phyloP scores from a whole-genome alignment of 2,113 vertebrate genomes.

The Oriolus oriolus region DNA sequence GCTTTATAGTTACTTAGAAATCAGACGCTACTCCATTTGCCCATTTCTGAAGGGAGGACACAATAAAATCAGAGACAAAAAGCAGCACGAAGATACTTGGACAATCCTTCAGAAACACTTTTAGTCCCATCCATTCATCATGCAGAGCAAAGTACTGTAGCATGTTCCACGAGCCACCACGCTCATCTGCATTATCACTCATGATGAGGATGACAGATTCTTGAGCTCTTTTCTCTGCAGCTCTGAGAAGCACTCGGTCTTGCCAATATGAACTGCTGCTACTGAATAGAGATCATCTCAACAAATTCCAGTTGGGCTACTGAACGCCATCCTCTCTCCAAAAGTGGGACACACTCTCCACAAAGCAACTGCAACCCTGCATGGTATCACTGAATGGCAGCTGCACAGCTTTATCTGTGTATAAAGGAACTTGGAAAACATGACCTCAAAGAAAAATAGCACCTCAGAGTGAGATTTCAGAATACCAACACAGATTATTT shows the following conservation, averaged over 20 bases:
- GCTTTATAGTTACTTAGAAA: background rate
- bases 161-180: background rate
- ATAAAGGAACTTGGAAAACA: background rate
- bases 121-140: background rate
- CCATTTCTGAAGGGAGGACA: background rate
- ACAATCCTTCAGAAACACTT: background rate
- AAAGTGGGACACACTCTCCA: background rate
- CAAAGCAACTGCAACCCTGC: background rate
- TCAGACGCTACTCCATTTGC: accelerated
- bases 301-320: background rate
- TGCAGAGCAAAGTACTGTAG: background rate
- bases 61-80: background rate
- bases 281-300: background rate
- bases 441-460: background rate
- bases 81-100: background rate
- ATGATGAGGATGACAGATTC: too few relatives aligned
- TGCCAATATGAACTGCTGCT: background rate
- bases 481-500: background rate
- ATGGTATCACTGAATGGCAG: accelerated
- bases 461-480: background rate
- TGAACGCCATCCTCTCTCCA: accelerated
- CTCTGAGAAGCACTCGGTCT: background rate
- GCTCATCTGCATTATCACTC: accelerated
- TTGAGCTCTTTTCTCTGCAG: background rate
- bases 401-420: background rate